Evolutionary conservation across 2,113 vertebrate genomes (phyloP).

Genomic region (Carassius auratus): DNA sequence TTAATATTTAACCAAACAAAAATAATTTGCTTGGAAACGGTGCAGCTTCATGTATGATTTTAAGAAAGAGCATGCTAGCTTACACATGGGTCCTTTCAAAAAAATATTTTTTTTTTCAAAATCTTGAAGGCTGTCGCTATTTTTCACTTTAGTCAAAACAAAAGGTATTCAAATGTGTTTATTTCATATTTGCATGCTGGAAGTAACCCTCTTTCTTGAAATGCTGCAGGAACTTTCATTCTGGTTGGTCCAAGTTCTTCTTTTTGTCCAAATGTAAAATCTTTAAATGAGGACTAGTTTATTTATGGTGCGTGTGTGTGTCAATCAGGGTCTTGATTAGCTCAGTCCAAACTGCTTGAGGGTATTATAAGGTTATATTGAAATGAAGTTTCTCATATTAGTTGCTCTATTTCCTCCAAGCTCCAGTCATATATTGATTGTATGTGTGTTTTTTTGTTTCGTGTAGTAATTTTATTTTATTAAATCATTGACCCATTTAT

Average conservation of each 20-base stretch:
- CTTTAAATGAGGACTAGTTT: not conserved
- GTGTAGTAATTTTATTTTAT: slow-evolving; percentile 3
- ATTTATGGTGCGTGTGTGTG: not conserved
- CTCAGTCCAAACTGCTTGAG: not conserved
- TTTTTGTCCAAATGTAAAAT: not conserved
- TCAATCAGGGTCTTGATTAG: not conserved
- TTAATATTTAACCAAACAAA: not conserved
- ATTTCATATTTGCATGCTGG: not conserved
- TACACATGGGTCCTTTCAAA: too few species aligned
- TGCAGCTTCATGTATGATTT: not conserved
- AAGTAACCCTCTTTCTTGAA: not conserved
- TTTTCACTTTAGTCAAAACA: not conserved
- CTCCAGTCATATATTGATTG: slow-evolving; percentile 6
- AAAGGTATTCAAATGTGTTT: not conserved
- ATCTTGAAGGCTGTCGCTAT: not conserved
- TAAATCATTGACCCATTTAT: slow-evolving; percentile 41
- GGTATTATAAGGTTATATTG: not conserved
- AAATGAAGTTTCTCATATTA: slow-evolving; percentile 10
- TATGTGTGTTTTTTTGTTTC: not conserved
- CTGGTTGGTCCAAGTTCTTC: not conserved
- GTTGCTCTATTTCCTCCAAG: not conserved
- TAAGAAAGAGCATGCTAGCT: not conserved
- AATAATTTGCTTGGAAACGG: not conserved
- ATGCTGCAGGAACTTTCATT: not conserved
- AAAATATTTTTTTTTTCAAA: too few species aligned